A percentile compares a stretch with the other conserved stretches of the same genome.
These are phyloP conservation scores for Pammene aurita DNA, from an alignment of 2,888 invertebrate species.

Conservation along the genomic window DNA sequence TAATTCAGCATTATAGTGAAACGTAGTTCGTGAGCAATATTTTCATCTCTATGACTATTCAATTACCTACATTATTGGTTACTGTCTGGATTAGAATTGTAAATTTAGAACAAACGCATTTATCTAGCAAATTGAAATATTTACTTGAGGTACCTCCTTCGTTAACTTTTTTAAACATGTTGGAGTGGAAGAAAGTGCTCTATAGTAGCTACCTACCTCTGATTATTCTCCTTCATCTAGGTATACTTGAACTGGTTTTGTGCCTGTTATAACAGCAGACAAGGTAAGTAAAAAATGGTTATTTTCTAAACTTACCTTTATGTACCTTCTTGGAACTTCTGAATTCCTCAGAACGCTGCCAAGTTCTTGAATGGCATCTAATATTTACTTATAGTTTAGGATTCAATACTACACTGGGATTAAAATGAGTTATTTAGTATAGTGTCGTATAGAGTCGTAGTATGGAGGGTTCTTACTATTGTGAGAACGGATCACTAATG, in stretches of 20 bases:
- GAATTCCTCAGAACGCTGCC: background rate
- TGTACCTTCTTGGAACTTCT: background rate
- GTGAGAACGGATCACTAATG: conserved; percentile 38
- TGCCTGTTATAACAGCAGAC: too few relatives aligned
- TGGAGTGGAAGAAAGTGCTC: too few relatives aligned
- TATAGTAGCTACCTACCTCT: too few relatives aligned
- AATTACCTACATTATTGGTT: background rate
- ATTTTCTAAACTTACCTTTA: conserved; percentile 15
- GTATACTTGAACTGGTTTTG: too few relatives aligned
- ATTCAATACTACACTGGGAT: background rate
- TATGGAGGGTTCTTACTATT: conserved; percentile 18
- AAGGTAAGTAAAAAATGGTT: background rate
- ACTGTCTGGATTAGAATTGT: background rate
- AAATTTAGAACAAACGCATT: background rate
- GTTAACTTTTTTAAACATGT: too few relatives aligned
- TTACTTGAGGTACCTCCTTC: too few relatives aligned
- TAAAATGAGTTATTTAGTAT: background rate
- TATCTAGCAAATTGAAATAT: background rate
- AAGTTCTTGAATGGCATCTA: background rate
- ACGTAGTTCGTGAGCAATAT: background rate
- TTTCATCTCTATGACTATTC: background rate
- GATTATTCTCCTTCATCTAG: too few relatives aligned
- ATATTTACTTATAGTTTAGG: background rate
- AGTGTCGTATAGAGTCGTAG: too few relatives aligned
- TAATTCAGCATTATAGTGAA: background rate